Percentiles rank a stretch among this genome's conserved stretches.
phyloP scores from a whole-genome alignment of 2,888 invertebrate species.

The Tethea ocularis region DNA sequence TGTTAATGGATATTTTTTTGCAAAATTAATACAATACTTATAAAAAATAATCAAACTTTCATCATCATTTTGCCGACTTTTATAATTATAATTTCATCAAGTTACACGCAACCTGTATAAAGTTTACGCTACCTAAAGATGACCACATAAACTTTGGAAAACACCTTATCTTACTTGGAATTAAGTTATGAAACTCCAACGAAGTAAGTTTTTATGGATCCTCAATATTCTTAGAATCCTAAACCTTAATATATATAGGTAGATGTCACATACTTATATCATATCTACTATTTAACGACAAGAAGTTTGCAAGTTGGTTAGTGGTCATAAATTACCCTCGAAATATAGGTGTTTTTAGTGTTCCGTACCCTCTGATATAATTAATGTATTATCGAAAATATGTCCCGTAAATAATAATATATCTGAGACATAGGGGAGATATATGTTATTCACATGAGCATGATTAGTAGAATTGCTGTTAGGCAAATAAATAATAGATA shows the following conservation, averaged over 20 bases:
- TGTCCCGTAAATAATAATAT: background rate
- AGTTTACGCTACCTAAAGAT: slow-evolving; percentile 49
- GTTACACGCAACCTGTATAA: slow-evolving; percentile 1
- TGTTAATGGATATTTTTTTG: too few species aligned
- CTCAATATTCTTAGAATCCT: slow-evolving; percentile 39
- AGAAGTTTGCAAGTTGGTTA: background rate
- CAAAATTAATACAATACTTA: background rate
- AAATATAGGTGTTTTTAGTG: slow-evolving; percentile 4
- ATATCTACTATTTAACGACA: slow-evolving; percentile 36
- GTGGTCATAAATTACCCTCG: background rate
- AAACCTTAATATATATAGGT: slow-evolving; percentile 42
- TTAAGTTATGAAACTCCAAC: slow-evolving; percentile 50
- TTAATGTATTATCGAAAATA: background rate
- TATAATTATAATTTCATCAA: background rate
- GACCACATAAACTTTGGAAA: slow-evolving; percentile 43
- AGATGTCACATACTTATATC: slow-evolving; percentile 42
- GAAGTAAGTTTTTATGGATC: slow-evolving; percentile 35
- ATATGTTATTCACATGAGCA: background rate
- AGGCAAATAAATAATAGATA: too few species aligned
- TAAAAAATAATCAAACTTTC: background rate
- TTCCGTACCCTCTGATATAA: background rate
- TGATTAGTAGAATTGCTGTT: too few species aligned
- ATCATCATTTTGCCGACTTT: background rate
- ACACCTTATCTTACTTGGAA: slow-evolving; percentile 50
- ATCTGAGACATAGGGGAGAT: background rate